Evolutionary conservation across 2,888 invertebrate species (phyloP).

Genomic region (Drosophila tripunctata): DNA sequence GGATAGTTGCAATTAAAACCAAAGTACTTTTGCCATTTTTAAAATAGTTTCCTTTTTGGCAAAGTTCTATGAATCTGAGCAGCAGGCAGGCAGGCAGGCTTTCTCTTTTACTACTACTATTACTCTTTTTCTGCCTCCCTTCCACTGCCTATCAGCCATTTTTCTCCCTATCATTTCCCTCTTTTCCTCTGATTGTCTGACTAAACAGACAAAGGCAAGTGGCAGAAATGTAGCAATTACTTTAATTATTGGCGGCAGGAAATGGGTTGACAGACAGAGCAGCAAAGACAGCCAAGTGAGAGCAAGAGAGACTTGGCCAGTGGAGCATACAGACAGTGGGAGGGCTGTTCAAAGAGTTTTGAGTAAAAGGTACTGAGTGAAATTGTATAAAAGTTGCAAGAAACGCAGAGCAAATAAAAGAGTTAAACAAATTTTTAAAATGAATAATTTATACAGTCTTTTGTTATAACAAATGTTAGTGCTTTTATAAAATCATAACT

Average conservation of each 20-base stretch:
- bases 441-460: no score
- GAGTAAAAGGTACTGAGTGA: no score
- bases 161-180: background rate
- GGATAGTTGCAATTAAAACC: conserved; percentile 75
- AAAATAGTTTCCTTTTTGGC: conserved; percentile 78
- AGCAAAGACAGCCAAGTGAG: conserved; percentile 7
- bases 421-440: no score
- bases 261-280: conserved; percentile 72
- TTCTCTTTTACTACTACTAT: background rate
- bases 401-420: background rate
- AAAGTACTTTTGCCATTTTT: conserved; percentile 77
- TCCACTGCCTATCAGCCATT: background rate
- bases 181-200: conserved; percentile 6
- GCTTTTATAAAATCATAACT: no score
- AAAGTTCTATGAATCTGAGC: conserved; percentile 49
- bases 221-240: conserved; percentile 78
- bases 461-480: no score
- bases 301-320: conserved; percentile 7
- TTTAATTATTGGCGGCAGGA: conserved; percentile 80
- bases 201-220: conserved; percentile 60
- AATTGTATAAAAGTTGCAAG: background rate
- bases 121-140: background rate
- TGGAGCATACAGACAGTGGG: conserved; percentile 13
- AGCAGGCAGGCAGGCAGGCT: conserved; percentile 14
- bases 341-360: conserved; percentile 16